Evolutionary conservation across 2,888 invertebrate genomes (phyloP).

Genomic region (Parnassius orleans): DNA sequence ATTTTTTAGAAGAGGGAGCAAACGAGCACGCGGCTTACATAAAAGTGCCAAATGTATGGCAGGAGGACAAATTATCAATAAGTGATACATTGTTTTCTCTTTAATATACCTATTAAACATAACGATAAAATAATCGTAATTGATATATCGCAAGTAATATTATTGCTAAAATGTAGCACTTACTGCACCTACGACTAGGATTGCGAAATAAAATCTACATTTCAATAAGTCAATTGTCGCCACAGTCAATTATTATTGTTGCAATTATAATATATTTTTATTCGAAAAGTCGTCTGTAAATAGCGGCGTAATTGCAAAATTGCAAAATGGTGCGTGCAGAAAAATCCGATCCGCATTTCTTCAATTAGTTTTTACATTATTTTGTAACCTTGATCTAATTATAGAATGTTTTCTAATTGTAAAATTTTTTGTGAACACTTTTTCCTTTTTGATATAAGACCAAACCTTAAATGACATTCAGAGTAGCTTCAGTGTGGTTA

Average conservation of each 20-base stretch:
- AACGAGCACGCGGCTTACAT: no score
- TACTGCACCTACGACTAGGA: neutral
- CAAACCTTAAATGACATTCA: no score
- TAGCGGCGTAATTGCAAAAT: conserved; percentile 45
- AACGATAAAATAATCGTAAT: no score
- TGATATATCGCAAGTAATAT: neutral
- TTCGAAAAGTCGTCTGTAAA: conserved; percentile 23
- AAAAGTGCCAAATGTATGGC: no score
- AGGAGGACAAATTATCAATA: no score
- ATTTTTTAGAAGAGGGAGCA: no score
- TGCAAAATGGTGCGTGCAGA: conserved; percentile 55
- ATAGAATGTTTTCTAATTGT: conserved; percentile 45
- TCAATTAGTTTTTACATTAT: conserved; percentile 51
- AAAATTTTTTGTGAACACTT: no score
- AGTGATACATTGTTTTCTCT: no score
- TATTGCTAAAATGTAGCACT: neutral
- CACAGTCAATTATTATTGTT: conserved; percentile 4
- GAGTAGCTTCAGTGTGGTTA: no score
- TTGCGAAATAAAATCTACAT: conserved; percentile 15
- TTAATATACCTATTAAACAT: no score
- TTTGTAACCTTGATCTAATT: conserved; percentile 68
- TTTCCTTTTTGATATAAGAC: no score
- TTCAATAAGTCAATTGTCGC: conserved; percentile 23
- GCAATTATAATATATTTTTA: conserved; percentile 17
- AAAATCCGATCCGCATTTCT: conserved; percentile 57